phyloP scores from a whole-genome alignment of 2,888 invertebrate species.

The Ecliptopera silaceata region DNA sequence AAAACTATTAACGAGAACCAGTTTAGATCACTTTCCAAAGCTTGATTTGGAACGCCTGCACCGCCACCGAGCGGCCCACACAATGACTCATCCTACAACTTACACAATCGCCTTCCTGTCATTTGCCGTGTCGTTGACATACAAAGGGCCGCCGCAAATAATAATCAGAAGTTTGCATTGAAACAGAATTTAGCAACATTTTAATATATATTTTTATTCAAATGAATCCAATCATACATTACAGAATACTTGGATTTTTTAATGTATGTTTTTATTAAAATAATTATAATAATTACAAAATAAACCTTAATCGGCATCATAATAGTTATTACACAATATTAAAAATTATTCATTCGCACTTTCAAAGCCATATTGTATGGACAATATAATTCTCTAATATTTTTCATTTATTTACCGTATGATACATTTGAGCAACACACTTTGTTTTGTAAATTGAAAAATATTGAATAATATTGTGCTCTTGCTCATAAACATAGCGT shows the following conservation, averaged over 20 bases:
- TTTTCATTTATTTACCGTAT: constrained; percentile 47
- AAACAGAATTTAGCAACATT: constrained; percentile 80
- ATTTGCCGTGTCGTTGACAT: background rate
- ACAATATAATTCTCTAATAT: constrained; percentile 62
- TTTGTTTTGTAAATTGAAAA: constrained; percentile 59
- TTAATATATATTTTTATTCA: constrained; percentile 84
- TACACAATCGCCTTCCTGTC: constrained; percentile 10
- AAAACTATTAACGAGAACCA: background rate
- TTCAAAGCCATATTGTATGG: constrained; percentile 67
- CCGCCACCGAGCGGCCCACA: background rate
- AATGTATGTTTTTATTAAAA: constrained; percentile 78
- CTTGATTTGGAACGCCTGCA: constrained; percentile 5
- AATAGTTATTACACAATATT: constrained; percentile 71
- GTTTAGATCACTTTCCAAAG: constrained; percentile 11
- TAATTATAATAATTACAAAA: constrained; percentile 81
- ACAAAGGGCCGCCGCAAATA: background rate
- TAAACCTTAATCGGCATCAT: constrained; percentile 72
- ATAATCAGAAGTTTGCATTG: constrained; percentile 20
- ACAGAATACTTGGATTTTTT: constrained; percentile 78
- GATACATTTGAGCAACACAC: constrained; percentile 70
- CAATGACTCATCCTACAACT: constrained; percentile 12
- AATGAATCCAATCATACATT: constrained; percentile 82
- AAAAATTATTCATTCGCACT: constrained; percentile 64
- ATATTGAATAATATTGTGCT: constrained; percentile 71
- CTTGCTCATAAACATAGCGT: constrained; percentile 65